Percentiles rank a stretch among this genome's conserved stretches.
Evolutionary conservation across 2,888 invertebrate genomes (phyloP).

Genomic region (Julus scanicus): DNA sequence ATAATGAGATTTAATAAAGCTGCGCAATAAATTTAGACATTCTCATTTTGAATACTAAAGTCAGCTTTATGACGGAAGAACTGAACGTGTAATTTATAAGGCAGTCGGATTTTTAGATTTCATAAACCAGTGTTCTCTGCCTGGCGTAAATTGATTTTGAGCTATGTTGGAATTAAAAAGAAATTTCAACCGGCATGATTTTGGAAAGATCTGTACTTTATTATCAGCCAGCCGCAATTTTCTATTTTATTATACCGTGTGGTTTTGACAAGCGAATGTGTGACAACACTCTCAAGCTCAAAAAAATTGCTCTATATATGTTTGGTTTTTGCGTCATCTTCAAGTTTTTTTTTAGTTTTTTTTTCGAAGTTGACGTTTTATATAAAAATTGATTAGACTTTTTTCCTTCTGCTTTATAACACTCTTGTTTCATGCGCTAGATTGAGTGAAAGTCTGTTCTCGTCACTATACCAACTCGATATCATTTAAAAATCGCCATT

Average conservation of each 20-base stretch:
- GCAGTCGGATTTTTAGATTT: not conserved
- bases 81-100: not conserved
- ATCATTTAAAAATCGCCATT: too few relatives aligned
- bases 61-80: not conserved
- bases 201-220: not conserved
- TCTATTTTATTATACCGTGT: slow-evolving; percentile 11
- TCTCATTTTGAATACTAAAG: not conserved
- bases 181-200: not conserved
- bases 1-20: not conserved
- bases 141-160: not conserved
- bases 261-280: not conserved
- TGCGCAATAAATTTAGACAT: not conserved
- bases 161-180: not conserved
- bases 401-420: not conserved
- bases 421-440: too few relatives aligned
- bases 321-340: not conserved
- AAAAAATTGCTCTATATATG: not conserved
- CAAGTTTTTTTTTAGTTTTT: not conserved
- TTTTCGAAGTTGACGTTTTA: not conserved
- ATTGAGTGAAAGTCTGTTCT: too few relatives aligned
- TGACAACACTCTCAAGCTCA: not conserved
- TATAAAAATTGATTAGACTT: not conserved
- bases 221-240: not conserved
- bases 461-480: too few relatives aligned
- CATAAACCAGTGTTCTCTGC: not conserved